Evolutionary conservation across 2,113 vertebrate genomes (phyloP).

Genomic region (Toxotes jaculatrix): DNA sequence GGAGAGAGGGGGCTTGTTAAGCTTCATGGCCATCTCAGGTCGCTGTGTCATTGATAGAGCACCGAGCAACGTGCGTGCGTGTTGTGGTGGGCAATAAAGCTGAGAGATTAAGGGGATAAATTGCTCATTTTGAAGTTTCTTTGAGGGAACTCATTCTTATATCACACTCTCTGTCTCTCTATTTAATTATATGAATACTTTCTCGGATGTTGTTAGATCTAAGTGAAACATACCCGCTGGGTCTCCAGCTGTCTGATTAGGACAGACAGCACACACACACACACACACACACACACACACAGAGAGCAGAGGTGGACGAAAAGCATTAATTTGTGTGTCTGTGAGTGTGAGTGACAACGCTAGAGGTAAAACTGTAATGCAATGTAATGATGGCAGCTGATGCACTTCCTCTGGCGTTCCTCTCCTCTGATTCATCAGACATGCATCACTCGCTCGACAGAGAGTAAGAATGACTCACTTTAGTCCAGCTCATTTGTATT

Average conservation of each 20-base stretch:
- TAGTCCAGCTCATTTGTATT: slow-evolving; percentile 4
- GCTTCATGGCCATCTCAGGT: neutral
- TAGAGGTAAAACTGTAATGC: slow-evolving; percentile 34
- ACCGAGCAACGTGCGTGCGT: neutral
- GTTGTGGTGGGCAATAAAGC: neutral
- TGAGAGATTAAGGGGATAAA: slow-evolving; percentile 23
- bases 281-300: slow-evolving; percentile 1
- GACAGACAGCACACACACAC: slow-evolving; percentile 13
- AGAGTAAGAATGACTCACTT: slow-evolving; percentile 14
- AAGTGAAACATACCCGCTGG: slow-evolving; percentile 1
- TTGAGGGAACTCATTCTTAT: slow-evolving; percentile 1
- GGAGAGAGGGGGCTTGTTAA: slow-evolving; percentile 8
- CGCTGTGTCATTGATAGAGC: neutral
- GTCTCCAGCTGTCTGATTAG: slow-evolving; percentile 46
- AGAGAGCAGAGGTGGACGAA: slow-evolving; percentile 23
- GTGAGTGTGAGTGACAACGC: slow-evolving; percentile 30
- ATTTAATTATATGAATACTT: slow-evolving; percentile 39
- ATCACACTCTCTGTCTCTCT: neutral
- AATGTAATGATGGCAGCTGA: slow-evolving; percentile 22
- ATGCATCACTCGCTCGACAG: slow-evolving; percentile 5
- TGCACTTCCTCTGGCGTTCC: slow-evolving; percentile 12
- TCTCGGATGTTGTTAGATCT: slow-evolving; percentile 13
- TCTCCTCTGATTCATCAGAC: slow-evolving; percentile 28
- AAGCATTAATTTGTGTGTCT: neutral
- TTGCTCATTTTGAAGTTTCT: slow-evolving; percentile 23